phyloP scores from a whole-genome alignment of 2,797 vertebrate species.

The Picus viridis region DNA sequence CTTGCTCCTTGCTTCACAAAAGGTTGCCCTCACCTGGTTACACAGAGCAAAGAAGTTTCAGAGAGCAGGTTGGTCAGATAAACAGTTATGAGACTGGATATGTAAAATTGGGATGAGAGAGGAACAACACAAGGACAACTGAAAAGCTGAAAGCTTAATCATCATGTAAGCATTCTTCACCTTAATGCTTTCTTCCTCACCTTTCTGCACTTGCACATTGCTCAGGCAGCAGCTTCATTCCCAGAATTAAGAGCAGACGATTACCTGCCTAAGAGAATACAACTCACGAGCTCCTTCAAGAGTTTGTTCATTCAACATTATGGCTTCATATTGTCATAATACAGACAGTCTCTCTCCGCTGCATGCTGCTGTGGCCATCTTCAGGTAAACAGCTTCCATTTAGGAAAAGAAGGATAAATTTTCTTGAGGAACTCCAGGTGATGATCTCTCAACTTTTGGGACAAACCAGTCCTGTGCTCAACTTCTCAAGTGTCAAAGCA shows the following conservation, averaged over 20 bases:
- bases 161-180: background rate
- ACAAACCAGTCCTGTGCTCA: background rate
- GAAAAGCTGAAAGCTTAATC: background rate
- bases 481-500: background rate
- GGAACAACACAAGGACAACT: background rate
- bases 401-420: background rate
- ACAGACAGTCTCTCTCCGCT: background rate
- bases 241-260: background rate
- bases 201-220: background rate
- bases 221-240: background rate
- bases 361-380: background rate
- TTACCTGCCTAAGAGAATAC: background rate
- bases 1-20: background rate
- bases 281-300: background rate
- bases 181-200: background rate
- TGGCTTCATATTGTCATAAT: background rate
- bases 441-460: background rate
- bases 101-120: background rate
- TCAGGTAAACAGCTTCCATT: background rate
- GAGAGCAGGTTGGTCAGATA: background rate
- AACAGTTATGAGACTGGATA: background rate
- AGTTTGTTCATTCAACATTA: background rate
- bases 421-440: background rate
- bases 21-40: fast-evolving
- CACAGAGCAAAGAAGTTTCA: background rate